These are phyloP conservation scores for Spongilla lacustris DNA, from an alignment of 37 sponge, comb jelly and placozoan species.

Conservation along the genomic window DNA sequence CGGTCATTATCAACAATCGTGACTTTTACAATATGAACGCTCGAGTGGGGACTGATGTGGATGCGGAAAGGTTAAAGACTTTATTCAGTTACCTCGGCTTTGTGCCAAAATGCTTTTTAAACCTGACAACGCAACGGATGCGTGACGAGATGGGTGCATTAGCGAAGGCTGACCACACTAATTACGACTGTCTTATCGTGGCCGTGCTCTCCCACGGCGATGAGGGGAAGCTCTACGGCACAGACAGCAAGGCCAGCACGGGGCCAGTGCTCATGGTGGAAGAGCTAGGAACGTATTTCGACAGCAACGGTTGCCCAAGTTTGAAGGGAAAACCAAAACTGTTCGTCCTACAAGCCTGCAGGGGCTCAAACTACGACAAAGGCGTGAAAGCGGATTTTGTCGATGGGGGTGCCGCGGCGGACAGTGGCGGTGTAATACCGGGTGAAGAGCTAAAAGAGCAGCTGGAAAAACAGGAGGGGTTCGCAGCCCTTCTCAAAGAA, in stretches of 20 bases:
- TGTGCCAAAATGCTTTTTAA: slow-evolving; percentile 42
- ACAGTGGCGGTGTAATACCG: neutral
- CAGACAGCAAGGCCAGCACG: slow-evolving; percentile 37
- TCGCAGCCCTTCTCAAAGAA: neutral
- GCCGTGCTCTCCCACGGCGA: slow-evolving; percentile 82
- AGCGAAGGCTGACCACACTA: slow-evolving; percentile 44
- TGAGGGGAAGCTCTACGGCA: slow-evolving; percentile 73
- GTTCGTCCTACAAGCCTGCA: slow-evolving; percentile 85
- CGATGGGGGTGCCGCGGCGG: slow-evolving; percentile 60
- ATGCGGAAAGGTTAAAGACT: slow-evolving; percentile 50
- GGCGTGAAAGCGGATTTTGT: slow-evolving; percentile 44
- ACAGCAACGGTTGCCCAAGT: slow-evolving; percentile 72
- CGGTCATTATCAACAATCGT: slow-evolving; percentile 79
- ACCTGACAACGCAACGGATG: slow-evolving; percentile 39
- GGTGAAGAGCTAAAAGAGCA: slow-evolving; percentile 5
- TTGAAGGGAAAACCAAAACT: slow-evolving; percentile 91
- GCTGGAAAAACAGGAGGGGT: slow-evolving; percentile 45
- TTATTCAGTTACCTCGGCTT: slow-evolving; percentile 63
- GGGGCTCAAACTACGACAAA: slow-evolving; percentile 78
- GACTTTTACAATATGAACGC: slow-evolving; percentile 74
- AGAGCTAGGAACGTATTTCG: slow-evolving; percentile 41
- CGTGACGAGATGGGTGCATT: neutral
- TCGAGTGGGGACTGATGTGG: slow-evolving; percentile 71
- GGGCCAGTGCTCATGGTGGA: neutral
- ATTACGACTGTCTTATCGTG: slow-evolving; percentile 68